Base-by-base conservation (phyloP, 2,888 invertebrate genomes). In the Euzophera pinguis region DNA sequence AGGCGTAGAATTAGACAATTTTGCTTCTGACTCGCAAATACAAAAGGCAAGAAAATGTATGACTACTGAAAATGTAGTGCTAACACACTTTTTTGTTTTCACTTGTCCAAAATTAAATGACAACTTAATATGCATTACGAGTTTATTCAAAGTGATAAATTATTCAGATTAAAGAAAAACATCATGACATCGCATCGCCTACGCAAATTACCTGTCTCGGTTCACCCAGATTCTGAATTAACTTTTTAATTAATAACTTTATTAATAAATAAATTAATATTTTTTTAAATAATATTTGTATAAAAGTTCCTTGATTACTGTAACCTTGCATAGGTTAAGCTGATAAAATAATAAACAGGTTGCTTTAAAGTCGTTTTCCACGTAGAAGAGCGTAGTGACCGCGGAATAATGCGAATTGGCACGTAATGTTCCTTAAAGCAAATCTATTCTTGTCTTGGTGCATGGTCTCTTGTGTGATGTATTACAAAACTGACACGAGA, bases 221-320 rank as follows among this genome's bases (percentile, higher is more conserved):
- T 16, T 45, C 14, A 45, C 8, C 45, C 45, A 10, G 32, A 10
- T 34, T 32, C 9, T 9, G 45, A 32, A 14, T 45, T 32, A 34
- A 45, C 14, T 45, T 45, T 43, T 16, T 45, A 45, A 45, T 45
- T 45, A 45, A 45, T 45, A 45, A 45, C 32, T 45, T 45, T 45
- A 34, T 34, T 45, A 34, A 45, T 45, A 16, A 32, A 3, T 10
- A 6, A 32, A n/a, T n/a, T n/a, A n/a, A n/a, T n/a, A n/a, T n/a
- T n/a, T 9, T 3, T 32, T 34, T 43, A 13, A 27, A 43, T 45
- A 29, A 29, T 29, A 29, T 45, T 34, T 32, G 16, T 0, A 34
- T 16, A 32, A 32, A 43, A 47, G 9, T 47, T n/a, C 10, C 16
- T 13, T 34, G 47, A 37, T 12, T 22, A 16, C 37, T 12, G 37